Percentiles rank a stretch among this genome's conserved stretches.
phyloP scores from a whole-genome alignment of 2,113 vertebrate species.

The Nesospiza acunhae region DNA sequence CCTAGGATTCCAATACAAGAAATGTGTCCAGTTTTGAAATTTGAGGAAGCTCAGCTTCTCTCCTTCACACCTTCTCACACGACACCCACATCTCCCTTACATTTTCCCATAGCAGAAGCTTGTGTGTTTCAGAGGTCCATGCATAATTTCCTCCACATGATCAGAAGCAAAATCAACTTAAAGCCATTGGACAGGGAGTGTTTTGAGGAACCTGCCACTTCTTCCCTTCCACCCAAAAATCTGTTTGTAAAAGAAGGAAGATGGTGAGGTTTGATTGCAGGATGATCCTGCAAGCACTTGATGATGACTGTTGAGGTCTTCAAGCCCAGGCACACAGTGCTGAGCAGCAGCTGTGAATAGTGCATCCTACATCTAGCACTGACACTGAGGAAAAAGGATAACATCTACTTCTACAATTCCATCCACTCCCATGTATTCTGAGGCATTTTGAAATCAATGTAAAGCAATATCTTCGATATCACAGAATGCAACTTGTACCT shows the following conservation, averaged over 20 bases:
- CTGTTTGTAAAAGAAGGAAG: fast-evolving
- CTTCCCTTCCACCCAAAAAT: background rate
- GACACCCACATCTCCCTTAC: background rate
- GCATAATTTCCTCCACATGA: background rate
- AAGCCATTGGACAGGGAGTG: background rate
- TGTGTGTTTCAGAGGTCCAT: background rate
- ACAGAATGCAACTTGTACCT: background rate
- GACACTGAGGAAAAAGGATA: background rate
- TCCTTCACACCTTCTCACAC: background rate
- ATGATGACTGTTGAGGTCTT: background rate
- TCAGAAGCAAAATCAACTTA: background rate
- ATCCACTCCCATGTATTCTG: background rate
- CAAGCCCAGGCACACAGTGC: background rate
- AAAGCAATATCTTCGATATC: background rate
- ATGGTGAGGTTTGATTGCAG: background rate
- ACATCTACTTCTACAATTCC: background rate
- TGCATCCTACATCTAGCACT: background rate
- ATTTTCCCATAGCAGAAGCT: background rate
- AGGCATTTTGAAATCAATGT: background rate
- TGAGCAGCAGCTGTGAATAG: background rate
- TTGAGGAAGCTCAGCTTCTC: background rate
- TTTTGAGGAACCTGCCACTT: background rate
- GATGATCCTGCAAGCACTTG: fast-evolving
- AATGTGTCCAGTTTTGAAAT: background rate
- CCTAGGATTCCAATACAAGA: background rate